These are phyloP conservation scores for Sarotherodon lohbergeri DNA, from an alignment of 2,113 vertebrate genomes.

Conservation along the genomic window DNA sequence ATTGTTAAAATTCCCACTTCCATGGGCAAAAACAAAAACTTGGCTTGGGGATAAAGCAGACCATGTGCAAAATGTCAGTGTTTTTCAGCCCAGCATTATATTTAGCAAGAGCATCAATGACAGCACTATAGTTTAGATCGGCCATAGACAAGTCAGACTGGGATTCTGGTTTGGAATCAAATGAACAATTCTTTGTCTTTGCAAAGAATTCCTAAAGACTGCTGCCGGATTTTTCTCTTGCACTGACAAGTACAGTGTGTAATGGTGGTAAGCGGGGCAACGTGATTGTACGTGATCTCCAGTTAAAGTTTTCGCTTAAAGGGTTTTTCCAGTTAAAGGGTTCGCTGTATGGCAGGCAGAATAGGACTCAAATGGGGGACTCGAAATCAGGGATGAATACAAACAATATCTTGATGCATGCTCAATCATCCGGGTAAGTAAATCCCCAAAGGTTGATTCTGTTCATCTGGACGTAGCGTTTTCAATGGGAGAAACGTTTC, in stretches of 20 bases:
- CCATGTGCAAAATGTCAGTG: not conserved
- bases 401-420: not conserved
- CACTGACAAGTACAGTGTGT: not conserved
- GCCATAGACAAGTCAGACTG: not conserved
- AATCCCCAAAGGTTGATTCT: not conserved
- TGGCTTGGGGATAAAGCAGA: not conserved
- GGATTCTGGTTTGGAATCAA: not conserved
- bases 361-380: not conserved
- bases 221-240: not conserved
- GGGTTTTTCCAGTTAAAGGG: not conserved
- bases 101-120: not conserved
- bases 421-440: not conserved
- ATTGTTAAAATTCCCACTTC: not conserved
- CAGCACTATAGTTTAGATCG: not conserved
- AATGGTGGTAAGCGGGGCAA: not conserved
- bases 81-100: not conserved
- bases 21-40: not conserved
- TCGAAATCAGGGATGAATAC: not conserved
- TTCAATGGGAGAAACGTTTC: not conserved
- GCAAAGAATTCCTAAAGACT: not conserved
- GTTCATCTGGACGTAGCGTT: not conserved
- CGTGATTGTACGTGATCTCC: not conserved
- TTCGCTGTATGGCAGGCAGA: not conserved
- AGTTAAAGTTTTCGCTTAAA: not conserved
- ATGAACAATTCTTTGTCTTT: not conserved